Base-by-base conservation (phyloP, 2,113 vertebrate genomes). In the Oncorhynchus kisutch region DNA sequence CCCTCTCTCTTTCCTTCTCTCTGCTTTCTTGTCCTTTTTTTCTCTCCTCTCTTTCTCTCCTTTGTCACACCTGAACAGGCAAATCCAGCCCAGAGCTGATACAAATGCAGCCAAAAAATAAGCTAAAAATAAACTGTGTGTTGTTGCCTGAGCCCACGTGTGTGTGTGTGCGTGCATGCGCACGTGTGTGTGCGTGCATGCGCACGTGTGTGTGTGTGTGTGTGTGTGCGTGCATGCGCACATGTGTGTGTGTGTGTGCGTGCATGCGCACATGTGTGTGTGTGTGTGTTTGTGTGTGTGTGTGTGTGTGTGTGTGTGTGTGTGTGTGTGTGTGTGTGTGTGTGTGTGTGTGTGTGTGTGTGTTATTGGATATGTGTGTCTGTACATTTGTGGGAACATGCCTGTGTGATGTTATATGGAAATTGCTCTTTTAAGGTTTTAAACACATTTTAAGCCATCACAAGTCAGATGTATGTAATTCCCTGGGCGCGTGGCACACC, bases 401-500 rank as follows among this genome's bases (percentile, higher is more conserved):
- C 82, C 45, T 78, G 77, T 77, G 73, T 79, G 75, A 76, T 86
- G 78, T 81, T 84, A 83, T 87, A 87, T 84, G 84, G 81, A 94
- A 95, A 95, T 92, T 89, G 93, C 89, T 92, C 81, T 89, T 83
- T 82, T 93, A 75, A 85, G 88, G 88, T 86, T 89, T 87, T 88
- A 84, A 90, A 90, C 92, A 91, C 93, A 94, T 94, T 88, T 90
- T 90, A 88, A 93, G 93, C 89, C 92, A 94, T 93, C 91, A 92
- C 79, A 91, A 86, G 91, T 94, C 94, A 95, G 93, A 95, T 95
- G 94, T 93, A 94, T 95, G 93, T 93, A 94, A 93, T 93, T 92
- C 95, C 94, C 94, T 87, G 87, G 88, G 92, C 91, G 88, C 89
- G 90, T 76, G 82, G 86, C 72, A 88, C 93, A 87, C 91, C 74